These are phyloP conservation scores for Neuroscelio doddi DNA, from an alignment of 2,888 invertebrate species.

Conservation along the genomic window DNA sequence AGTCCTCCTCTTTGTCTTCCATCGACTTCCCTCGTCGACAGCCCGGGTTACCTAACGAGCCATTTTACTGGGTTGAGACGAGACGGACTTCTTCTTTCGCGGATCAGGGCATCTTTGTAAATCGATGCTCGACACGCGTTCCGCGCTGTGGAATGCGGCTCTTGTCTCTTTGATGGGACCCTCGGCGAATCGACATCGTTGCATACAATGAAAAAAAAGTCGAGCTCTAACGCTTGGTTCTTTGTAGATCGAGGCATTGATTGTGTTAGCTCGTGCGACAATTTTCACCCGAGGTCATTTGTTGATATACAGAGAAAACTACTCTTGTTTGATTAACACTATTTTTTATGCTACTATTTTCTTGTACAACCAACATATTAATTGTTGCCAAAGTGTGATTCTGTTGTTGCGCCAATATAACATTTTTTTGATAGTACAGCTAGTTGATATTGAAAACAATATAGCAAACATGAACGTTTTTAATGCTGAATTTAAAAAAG, in stretches of 20 bases:
- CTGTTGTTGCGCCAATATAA: too few relatives aligned
- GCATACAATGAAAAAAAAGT: neutral
- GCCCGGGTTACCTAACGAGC: conserved; percentile 45
- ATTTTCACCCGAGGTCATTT: neutral
- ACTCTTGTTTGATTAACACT: too few relatives aligned
- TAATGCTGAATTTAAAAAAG: too few relatives aligned
- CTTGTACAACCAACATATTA: too few relatives aligned
- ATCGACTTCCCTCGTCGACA: conserved; percentile 43
- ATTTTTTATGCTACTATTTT: too few relatives aligned
- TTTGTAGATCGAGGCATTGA: conserved; percentile 4
- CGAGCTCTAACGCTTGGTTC: neutral
- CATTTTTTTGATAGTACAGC: too few relatives aligned
- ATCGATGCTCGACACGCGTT: conserved; percentile 40
- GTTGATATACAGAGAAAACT: too few relatives aligned
- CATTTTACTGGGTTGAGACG: conserved; percentile 40
- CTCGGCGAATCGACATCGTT: conserved; percentile 18
- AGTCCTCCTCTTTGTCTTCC: conserved; percentile 43
- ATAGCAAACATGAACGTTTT: too few relatives aligned
- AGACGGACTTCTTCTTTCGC: conserved; percentile 45
- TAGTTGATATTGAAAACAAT: too few relatives aligned
- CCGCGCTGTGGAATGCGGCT: conserved; percentile 20
- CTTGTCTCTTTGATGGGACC: conserved; percentile 16
- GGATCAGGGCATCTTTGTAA: conserved; percentile 45
- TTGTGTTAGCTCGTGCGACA: neutral
- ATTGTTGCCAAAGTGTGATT: too few relatives aligned